A percentile compares a stretch with the other conserved stretches of the same genome.
These are phyloP conservation scores for Galeopterus variegatus DNA, from an alignment of 2,113 vertebrate genomes.

Conservation along the genomic window DNA sequence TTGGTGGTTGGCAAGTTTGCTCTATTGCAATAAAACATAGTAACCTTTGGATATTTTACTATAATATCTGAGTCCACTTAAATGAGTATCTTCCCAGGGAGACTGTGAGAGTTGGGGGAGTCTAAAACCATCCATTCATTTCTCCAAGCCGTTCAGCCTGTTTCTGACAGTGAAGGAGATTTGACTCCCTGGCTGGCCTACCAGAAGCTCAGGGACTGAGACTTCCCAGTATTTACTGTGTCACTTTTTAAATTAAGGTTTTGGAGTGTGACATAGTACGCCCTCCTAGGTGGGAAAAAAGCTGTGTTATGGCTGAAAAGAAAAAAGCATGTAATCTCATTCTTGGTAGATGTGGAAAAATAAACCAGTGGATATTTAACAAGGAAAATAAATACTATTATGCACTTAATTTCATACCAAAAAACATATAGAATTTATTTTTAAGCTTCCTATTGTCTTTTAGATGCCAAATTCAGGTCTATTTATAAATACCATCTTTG, in stretches of 20 bases:
- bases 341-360: background rate
- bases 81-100: background rate
- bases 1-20: background rate
- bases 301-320: background rate
- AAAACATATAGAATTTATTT: background rate
- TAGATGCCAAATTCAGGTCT: background rate
- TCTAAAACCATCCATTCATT: background rate
- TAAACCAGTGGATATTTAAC: background rate
- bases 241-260: slow-evolving; percentile 21
- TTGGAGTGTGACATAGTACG: background rate
- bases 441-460: background rate
- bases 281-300: background rate
- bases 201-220: background rate
- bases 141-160: background rate
- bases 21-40: background rate
- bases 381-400: background rate
- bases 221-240: background rate
- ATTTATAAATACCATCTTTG: slow-evolving; percentile 24
- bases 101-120: rapidly evolving
- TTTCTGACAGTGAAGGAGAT: background rate
- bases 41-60: background rate
- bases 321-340: background rate
- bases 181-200: background rate
- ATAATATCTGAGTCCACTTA: background rate
- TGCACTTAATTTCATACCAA: slow-evolving; percentile 12